Conservation (phyloP, 2,888 invertebrate genomes). For the Sesamia inferens region DNA sequence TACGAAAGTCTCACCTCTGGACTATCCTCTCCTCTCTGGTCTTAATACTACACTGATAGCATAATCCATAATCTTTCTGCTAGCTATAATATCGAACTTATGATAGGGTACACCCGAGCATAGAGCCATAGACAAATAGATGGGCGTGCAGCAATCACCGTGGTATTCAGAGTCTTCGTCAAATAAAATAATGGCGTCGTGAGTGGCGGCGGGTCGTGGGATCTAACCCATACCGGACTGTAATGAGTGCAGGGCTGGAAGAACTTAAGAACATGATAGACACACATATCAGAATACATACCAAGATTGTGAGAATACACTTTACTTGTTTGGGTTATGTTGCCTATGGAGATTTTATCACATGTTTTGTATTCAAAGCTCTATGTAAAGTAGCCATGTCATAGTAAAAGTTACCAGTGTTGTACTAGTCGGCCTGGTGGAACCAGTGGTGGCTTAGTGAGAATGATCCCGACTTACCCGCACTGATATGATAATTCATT, state of each 20-base stretch:
- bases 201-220: constrained; percentile 68
- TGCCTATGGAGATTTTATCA: background rate
- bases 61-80: background rate
- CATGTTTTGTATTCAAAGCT: no score
- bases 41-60: no score
- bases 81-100: background rate
- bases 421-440: no score
- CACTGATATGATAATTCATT: background rate
- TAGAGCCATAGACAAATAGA: constrained; percentile 36
- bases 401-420: background rate
- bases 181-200: constrained; percentile 67
- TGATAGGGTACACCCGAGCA: constrained; percentile 5
- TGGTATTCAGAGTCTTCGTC: constrained; percentile 53
- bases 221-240: constrained; percentile 53
- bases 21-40: no score
- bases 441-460: no score
- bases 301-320: background rate
- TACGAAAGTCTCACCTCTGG: no score
- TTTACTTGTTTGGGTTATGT: background rate
- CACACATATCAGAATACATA: background rate
- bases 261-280: background rate
- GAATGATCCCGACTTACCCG: no score
- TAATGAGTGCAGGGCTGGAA: constrained; percentile 37
- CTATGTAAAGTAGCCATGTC: background rate
- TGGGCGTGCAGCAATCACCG: constrained; percentile 46